phyloP scores from a whole-genome alignment of 2,113 vertebrate species.

The Forbesichthys agassizii region DNA sequence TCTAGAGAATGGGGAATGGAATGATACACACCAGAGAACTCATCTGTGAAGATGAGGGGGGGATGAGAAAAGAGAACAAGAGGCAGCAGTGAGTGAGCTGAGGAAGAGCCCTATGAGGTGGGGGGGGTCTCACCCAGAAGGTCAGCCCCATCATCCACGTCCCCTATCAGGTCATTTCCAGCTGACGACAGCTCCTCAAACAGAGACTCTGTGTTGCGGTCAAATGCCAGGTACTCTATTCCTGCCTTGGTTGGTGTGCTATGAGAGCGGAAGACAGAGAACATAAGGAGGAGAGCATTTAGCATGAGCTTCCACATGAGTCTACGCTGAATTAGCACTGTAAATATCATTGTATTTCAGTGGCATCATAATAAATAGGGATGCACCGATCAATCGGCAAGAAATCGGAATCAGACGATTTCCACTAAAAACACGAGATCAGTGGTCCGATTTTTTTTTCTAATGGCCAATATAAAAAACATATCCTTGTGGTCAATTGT shows the following conservation, averaged over 20 bases:
- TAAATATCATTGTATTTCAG: too few species aligned
- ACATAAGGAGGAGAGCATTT: background rate
- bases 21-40: slow-evolving; percentile 96
- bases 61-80: slow-evolving; percentile 15
- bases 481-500: too few species aligned
- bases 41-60: slow-evolving; percentile 80
- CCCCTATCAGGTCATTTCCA: slow-evolving; percentile 92
- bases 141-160: slow-evolving; percentile 96
- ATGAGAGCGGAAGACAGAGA: background rate
- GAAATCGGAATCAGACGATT: too few species aligned
- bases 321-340: too few species aligned
- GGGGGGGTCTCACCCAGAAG: slow-evolving; percentile 85
- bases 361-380: too few species aligned
- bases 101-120: background rate
- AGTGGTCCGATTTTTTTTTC: too few species aligned
- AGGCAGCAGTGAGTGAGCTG: slow-evolving; percentile 11
- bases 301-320: background rate
- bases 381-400: too few species aligned
- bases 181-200: slow-evolving; percentile 98
- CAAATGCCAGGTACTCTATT: slow-evolving; percentile 91
- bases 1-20: slow-evolving; percentile 9
- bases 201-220: slow-evolving; percentile 96
- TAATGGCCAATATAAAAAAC: too few species aligned
- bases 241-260: slow-evolving; percentile 92
- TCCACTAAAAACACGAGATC: too few species aligned